A percentile compares a stretch with the other conserved stretches of the same genome.
Conservation (phyloP, 2,113 vertebrate species). For the Labrus mixtus region DNA sequence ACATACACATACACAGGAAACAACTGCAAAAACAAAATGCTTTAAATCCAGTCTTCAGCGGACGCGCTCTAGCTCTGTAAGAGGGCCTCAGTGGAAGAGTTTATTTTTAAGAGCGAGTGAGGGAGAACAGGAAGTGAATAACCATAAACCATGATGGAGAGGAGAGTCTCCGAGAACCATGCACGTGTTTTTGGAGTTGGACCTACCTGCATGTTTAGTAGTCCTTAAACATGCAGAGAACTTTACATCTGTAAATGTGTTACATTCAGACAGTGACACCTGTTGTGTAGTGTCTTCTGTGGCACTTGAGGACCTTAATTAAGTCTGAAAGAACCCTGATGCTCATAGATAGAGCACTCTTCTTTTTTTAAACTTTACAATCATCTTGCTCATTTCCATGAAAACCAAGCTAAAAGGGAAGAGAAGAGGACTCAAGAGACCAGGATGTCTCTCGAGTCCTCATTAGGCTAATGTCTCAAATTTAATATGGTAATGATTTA, state of each 20-base stretch:
- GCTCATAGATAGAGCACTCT: background rate
- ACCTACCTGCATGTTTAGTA: no score
- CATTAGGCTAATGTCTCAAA: slow-evolving; percentile 12
- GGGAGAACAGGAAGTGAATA: no score
- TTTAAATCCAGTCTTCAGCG: no score
- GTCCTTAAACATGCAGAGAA: background rate
- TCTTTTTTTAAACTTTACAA: background rate
- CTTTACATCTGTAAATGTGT: background rate
- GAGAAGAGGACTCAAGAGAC: background rate
- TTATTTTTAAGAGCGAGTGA: no score
- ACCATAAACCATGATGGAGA: no score
- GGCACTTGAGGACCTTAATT: background rate
- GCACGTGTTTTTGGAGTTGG: no score
- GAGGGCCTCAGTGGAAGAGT: no score
- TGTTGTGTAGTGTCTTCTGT: background rate
- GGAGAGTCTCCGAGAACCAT: no score
- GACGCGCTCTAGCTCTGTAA: no score
- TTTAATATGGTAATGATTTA: slow-evolving; percentile 23
- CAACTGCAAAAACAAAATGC: no score
- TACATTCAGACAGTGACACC: background rate
- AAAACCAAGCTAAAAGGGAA: background rate
- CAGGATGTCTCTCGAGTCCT: background rate
- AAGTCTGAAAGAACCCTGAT: background rate
- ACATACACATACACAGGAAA: no score
- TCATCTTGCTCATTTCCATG: background rate